A percentile compares a stretch with the other conserved stretches of the same genome.
Conservation (phyloP, 2,888 invertebrate genomes). For the Euzetes globulus region DNA sequence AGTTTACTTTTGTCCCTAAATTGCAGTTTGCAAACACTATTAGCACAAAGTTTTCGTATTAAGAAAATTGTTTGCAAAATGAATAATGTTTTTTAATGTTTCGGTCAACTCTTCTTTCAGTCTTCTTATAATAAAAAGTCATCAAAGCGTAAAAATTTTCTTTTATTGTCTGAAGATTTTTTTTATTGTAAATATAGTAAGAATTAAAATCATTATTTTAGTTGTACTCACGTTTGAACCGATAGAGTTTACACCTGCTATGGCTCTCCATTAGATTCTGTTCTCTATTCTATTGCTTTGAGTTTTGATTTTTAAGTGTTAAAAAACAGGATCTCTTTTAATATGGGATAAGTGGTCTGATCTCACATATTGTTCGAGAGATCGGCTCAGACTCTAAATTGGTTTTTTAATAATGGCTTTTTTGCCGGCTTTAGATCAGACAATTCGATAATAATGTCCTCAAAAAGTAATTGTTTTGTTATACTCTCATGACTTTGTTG, state of each 20-base stretch:
- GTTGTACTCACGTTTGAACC: constrained; percentile 14
- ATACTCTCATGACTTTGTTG: background rate
- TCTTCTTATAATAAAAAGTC: background rate
- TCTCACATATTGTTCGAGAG: background rate
- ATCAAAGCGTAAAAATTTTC: constrained; percentile 28
- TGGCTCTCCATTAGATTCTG: background rate
- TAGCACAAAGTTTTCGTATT: background rate
- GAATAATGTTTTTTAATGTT: background rate
- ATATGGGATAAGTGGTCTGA: background rate
- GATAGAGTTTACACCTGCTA: constrained; percentile 12
- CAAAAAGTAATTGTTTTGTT: constrained; percentile 6
- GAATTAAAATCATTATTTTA: constrained; percentile 22
- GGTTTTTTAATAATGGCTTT: background rate
- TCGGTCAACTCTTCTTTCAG: constrained; percentile 2
- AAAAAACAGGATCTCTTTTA: constrained; percentile 7
- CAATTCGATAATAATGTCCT: background rate
- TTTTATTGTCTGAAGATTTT: constrained; percentile 14
- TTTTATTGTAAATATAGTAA: constrained; percentile 7
- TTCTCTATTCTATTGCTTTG: background rate
- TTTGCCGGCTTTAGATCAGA: background rate
- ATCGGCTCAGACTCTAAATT: background rate
- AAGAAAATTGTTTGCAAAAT: background rate
- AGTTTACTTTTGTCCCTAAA: background rate
- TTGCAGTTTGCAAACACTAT: background rate
- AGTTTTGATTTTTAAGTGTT: background rate